Conservation (phyloP, 2,888 invertebrate genomes). For the Chaetoderma sp. region DNA sequence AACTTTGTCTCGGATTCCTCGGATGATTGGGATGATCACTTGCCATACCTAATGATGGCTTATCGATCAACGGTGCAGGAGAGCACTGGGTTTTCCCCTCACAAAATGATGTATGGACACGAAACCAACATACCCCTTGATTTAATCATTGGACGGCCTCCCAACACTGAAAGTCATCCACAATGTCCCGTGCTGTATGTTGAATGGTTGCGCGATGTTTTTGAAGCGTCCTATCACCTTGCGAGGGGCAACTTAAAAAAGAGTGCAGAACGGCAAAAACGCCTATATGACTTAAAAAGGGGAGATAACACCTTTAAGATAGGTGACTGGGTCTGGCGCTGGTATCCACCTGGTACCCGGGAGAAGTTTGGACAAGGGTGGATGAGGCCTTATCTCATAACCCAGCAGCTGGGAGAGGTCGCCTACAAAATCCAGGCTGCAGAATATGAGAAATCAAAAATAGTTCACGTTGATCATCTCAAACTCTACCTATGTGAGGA, state of each 20-base stretch:
- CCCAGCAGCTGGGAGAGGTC: conserved; percentile 4
- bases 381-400: conserved; percentile 25
- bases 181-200: conserved; percentile 15
- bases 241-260: conserved; percentile 2
- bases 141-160: too few relatives aligned
- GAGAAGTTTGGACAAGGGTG: conserved; percentile 22
- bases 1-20: too few relatives aligned
- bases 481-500: too few relatives aligned
- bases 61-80: too few relatives aligned
- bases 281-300: conserved; percentile 8
- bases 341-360: conserved; percentile 20
- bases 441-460: background rate
- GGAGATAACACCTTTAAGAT: conserved; percentile 11
- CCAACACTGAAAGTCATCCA: too few relatives aligned
- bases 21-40: too few relatives aligned
- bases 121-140: too few relatives aligned
- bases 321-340: conserved; percentile 24
- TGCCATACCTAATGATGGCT: too few relatives aligned
- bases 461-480: conserved; percentile 23
- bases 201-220: conserved; percentile 6
- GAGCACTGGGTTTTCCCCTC: too few relatives aligned
- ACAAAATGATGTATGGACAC: too few relatives aligned
- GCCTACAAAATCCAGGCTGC: conserved; percentile 11
- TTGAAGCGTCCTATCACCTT: background rate
- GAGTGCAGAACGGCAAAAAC: conserved; percentile 16